Evolutionary conservation across 2,888 invertebrate species (phyloP).

Genomic region (Latrodectus elegans): DNA sequence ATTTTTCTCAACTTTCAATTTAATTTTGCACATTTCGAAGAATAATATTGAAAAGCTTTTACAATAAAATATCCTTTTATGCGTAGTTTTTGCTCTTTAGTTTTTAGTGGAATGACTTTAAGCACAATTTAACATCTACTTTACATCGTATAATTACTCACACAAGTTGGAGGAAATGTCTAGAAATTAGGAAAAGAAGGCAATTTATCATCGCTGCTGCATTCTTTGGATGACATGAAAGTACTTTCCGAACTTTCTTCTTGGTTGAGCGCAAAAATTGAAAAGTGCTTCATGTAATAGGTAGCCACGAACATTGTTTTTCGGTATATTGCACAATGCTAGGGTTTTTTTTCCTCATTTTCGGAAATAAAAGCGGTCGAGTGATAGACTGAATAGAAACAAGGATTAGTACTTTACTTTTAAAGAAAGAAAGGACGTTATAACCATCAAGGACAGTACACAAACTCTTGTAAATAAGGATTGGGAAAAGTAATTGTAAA

Average conservation of each 20-base stretch:
- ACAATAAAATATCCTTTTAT: too few species aligned
- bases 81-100: constrained; percentile 8
- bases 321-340: constrained; percentile 19
- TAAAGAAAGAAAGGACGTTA: constrained; percentile 3
- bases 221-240: constrained; percentile 33
- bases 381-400: too few species aligned
- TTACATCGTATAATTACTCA: constrained; percentile 57
- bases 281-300: constrained; percentile 39
- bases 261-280: constrained; percentile 54
- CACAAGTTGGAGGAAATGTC: constrained; percentile 34
- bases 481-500: too few species aligned
- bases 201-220: constrained; percentile 42
- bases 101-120: constrained; percentile 44
- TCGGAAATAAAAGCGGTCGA: background rate
- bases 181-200: constrained; percentile 39
- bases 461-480: too few species aligned
- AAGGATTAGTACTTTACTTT: background rate
- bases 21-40: too few species aligned
- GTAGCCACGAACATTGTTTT: constrained; percentile 37
- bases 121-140: constrained; percentile 60
- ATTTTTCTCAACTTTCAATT: too few species aligned
- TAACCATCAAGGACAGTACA: background rate
- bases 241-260: constrained; percentile 46
- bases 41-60: too few species aligned
- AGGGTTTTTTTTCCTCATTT: constrained; percentile 17